Percentiles rank a stretch among this genome's conserved stretches.
phyloP scores from a whole-genome alignment of 1,140 invertebrate genomes.

The Odontomachus brunneus region DNA sequence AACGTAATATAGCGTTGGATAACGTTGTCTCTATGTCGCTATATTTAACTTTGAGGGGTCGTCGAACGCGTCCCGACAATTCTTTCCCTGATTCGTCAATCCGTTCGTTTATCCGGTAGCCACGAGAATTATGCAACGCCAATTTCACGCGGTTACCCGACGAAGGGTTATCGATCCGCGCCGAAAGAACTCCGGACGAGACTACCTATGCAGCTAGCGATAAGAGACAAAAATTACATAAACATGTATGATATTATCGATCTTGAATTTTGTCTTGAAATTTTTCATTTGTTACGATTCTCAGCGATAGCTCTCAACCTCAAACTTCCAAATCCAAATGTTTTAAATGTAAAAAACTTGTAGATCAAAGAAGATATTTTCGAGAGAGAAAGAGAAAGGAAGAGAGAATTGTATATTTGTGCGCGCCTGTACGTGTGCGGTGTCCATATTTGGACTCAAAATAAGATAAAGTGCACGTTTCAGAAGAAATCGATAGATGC shows the following conservation, averaged over 20 bases:
- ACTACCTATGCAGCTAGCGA: background rate
- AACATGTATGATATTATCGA: too few species aligned
- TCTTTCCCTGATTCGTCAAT: conserved; percentile 38
- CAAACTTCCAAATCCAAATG: background rate
- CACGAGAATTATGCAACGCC: conserved; percentile 40
- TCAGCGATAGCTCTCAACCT: background rate
- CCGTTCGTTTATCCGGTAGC: background rate
- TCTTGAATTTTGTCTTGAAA: background rate
- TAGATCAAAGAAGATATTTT: background rate
- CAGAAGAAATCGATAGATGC: conserved; percentile 39
- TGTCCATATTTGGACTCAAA: background rate
- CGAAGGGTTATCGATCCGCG: conserved; percentile 30
- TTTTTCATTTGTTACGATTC: background rate
- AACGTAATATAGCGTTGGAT: background rate
- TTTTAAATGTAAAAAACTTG: background rate
- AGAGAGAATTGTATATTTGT: too few species aligned
- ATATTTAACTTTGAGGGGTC: conserved; percentile 23
- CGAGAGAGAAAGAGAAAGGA: too few species aligned
- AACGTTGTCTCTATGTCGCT: background rate
- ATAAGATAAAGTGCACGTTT: background rate
- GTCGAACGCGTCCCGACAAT: conserved; percentile 6
- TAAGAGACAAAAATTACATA: background rate
- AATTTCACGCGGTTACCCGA: conserved; percentile 15
- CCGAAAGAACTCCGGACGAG: background rate
- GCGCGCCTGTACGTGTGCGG: background rate